A percentile compares a stretch with the other conserved stretches of the same genome.
These are phyloP conservation scores for Allolobophora icterica DNA, from an alignment of 2,888 invertebrate genomes.

Conservation along the genomic window DNA sequence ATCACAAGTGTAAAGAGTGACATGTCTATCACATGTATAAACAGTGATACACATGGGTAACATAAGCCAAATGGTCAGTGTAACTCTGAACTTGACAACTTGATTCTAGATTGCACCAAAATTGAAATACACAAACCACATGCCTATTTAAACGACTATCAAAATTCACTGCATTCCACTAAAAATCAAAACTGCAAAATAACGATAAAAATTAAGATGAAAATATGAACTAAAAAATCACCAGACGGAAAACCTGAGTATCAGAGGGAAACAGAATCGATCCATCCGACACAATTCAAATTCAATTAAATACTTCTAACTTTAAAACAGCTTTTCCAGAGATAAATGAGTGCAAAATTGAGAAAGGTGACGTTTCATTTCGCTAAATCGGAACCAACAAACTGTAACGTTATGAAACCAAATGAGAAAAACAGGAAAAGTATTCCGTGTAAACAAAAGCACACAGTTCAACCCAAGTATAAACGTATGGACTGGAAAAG, in stretches of 20 bases:
- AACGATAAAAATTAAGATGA: not conserved
- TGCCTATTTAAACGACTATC: not conserved
- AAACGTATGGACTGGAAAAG: not conserved
- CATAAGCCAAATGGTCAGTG: not conserved
- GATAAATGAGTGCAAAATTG: not conserved
- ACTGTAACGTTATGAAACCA: not conserved
- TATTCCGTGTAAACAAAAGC: not conserved
- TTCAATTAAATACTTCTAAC: not conserved
- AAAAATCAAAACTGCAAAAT: slow-evolving; percentile 3
- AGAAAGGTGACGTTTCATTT: not conserved
- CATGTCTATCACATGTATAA: no score
- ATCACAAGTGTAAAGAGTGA: no score
- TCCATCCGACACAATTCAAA: not conserved
- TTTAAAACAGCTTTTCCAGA: not conserved
- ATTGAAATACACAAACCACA: not conserved
- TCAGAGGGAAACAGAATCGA: not conserved
- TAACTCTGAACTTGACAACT: not conserved
- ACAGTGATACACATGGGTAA: not conserved
- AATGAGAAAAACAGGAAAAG: not conserved
- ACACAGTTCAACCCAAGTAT: not conserved
- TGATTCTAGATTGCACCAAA: not conserved
- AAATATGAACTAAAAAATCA: not conserved
- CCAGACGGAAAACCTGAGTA: not conserved
- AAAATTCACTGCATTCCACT: not conserved
- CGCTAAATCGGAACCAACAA: not conserved